Base-by-base conservation (phyloP, 2,888 invertebrate species). In the Argyresthia albistria region DNA sequence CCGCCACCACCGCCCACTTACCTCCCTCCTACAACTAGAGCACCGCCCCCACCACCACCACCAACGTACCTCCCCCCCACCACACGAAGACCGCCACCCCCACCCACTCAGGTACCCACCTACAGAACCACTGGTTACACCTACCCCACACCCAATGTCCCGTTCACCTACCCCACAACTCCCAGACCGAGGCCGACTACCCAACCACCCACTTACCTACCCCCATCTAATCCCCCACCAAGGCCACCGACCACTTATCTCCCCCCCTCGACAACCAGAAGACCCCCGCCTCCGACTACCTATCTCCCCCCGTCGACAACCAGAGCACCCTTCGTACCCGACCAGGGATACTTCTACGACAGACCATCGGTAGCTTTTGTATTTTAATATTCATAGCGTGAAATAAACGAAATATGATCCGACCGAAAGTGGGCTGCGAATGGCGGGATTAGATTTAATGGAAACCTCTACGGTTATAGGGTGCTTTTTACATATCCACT, bases 261-360 rank as follows among this genome's bases (percentile, higher is more conserved):
- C 6, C 61, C 67, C 0, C 65, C 69, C 0, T 59, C 62, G 4
- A 66, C 66, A 15, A 63, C 64, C 16, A 60, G 59, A 53, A 57
- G 52, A 10, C 59, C 66, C 4, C 67, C 71, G 1, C 64, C 70
- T 0, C 54, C 64, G 14, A 66, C 70, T 1, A 67, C 72, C 35
- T 56, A 56, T 35, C 42, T 54, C 12, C 56, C 55, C 6, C 56
- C 56, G 9, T 16, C 50, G 8, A 50, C 43, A 10, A 69, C 81
- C 35, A 79, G 82, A 60, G 75, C 78, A 0, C 77, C 82, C 8
- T 84, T 73, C 59, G 62, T 80, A 6, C 69, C 73, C 54, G 71
- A 83, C 54, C 64, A 86, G 57, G 87, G 80, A 1, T 88, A 88
- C 57, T 86, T 68, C 64, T 88, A 88, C 70, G 86, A 88, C 55